These are phyloP conservation scores for Tipula helvola DNA, from an alignment of 2,888 invertebrate species.

Conservation along the genomic window DNA sequence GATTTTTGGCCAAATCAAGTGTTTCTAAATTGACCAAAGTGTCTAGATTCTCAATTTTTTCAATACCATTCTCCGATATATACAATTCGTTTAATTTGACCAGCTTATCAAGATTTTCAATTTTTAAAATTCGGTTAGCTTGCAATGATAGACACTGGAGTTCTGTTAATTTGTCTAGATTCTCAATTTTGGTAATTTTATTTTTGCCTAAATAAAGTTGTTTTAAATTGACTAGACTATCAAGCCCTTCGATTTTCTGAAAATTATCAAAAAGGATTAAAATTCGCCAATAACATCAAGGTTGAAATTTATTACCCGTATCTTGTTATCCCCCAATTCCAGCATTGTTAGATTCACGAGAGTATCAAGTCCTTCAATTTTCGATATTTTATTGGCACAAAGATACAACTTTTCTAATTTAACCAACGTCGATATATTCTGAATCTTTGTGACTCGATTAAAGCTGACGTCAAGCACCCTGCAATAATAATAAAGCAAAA, in stretches of 20 bases:
- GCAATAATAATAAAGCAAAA: conserved; percentile 21
- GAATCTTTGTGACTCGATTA: conserved; percentile 80
- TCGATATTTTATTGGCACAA: conserved; percentile 76
- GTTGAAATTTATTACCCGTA: conserved; percentile 47
- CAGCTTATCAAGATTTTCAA: conserved; percentile 72
- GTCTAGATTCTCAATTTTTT: conserved; percentile 61
- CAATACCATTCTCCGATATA: conserved; percentile 85
- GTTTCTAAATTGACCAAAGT: conserved; percentile 62
- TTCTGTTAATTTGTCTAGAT: conserved; percentile 57
- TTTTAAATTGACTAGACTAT: conserved; percentile 57
- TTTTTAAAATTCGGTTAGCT: conserved; percentile 75
- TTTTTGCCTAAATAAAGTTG: conserved; percentile 88
- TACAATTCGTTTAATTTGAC: conserved; percentile 75
- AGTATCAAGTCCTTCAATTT: conserved; percentile 78
- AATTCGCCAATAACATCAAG: background rate
- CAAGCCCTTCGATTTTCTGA: conserved; percentile 77
- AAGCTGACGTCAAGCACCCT: conserved; percentile 90
- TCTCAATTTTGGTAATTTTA: conserved; percentile 79
- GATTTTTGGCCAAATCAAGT: conserved; percentile 82
- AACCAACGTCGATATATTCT: conserved; percentile 60
- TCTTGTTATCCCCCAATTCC: conserved; percentile 91
- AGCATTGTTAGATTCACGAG: conserved; percentile 67
- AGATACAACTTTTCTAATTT: conserved; percentile 76
- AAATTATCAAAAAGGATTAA: conserved; percentile 17
- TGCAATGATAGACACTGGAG: conserved; percentile 77